phyloP scores from a whole-genome alignment of 2,888 invertebrate genomes.

The Leucoma salicis region DNA sequence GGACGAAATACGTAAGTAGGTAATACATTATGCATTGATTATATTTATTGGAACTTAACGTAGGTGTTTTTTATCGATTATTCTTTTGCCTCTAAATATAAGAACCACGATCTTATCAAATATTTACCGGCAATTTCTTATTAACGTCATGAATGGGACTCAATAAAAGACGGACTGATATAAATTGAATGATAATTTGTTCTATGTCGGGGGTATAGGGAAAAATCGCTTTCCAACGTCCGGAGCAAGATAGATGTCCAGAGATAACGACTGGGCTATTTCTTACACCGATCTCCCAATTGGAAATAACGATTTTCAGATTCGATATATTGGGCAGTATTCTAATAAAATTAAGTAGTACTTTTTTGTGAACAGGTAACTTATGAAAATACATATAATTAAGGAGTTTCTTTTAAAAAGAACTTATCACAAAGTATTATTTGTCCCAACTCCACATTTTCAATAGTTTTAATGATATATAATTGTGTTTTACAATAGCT shows the following conservation, averaged over 20 bases:
- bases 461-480: too few relatives aligned
- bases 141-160: conserved; percentile 45
- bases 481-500: too few relatives aligned
- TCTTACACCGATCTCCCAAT: conserved; percentile 45
- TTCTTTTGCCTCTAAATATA: conserved; percentile 7
- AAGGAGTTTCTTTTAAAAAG: too few relatives aligned
- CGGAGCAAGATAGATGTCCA: conserved; percentile 51
- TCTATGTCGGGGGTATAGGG: conserved; percentile 52
- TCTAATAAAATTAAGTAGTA: conserved; percentile 11
- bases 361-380: not conserved
- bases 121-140: conserved; percentile 30
- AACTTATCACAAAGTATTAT: too few relatives aligned
- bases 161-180: conserved; percentile 56
- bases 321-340: conserved; percentile 26
- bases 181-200: conserved; percentile 71
- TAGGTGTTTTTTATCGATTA: not conserved
- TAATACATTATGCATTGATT: too few relatives aligned
- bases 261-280: conserved; percentile 43
- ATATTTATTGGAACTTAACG: not conserved
- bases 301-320: conserved; percentile 42
- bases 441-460: too few relatives aligned
- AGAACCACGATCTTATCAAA: conserved; percentile 23
- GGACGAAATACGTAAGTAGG: too few relatives aligned
- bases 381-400: too few relatives aligned
- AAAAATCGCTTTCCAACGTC: conserved; percentile 53